Evolutionary conservation across 2,113 vertebrate species (phyloP), one percentile per base, ranked within the genome.

Genomic region (Hyla sarda): DNA sequence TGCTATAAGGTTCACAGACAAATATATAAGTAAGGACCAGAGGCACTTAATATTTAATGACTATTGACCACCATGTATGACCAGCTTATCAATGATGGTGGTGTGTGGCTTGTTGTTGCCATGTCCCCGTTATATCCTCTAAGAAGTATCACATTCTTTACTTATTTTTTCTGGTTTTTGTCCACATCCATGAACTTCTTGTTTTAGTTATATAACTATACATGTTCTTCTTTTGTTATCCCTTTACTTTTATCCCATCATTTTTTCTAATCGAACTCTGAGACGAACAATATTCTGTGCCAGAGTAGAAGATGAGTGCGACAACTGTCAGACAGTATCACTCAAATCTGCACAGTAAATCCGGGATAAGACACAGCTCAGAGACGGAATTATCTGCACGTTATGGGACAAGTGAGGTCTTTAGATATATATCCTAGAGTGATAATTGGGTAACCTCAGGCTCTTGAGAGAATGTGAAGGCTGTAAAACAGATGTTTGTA

Each of bases 321-420:
- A 50, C 41, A 45, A 14, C 45, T 74, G 88, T 85, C 81, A 23
- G 16, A 72, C 50, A 72, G 62, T 87, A 87, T 87, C 85, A 87
- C 77, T 87, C 67, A 82, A 58, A 60, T 80, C 77, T 74, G 85
- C 74, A 23, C 32, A 56, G 52, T 87, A 87, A 87, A 87, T 87
- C 85, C 85, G 30, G 83, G 65, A 82, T 65, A 28, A 62, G 80
- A 78, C 54, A 13, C 48, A 78, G 84, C 54, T 85, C 74, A 86
- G 41, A 77, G 73, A 48, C 37, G 65, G 72, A 82, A 67, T 71
- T 77, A 73, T 67, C 58, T 60, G 47, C 73, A 76, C 50, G 82
- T 71, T 56, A 48, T n/a, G 71, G 75, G 87, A 77, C 78, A 78
- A 87, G 62, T 69, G 77, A 79, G 37, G n/a, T 78, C 50, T 86